Percentiles rank a stretch among this genome's conserved stretches.
These are phyloP conservation scores for Styela clava DNA, from an alignment of 23 tunicate genomes.

Conservation along the genomic window DNA sequence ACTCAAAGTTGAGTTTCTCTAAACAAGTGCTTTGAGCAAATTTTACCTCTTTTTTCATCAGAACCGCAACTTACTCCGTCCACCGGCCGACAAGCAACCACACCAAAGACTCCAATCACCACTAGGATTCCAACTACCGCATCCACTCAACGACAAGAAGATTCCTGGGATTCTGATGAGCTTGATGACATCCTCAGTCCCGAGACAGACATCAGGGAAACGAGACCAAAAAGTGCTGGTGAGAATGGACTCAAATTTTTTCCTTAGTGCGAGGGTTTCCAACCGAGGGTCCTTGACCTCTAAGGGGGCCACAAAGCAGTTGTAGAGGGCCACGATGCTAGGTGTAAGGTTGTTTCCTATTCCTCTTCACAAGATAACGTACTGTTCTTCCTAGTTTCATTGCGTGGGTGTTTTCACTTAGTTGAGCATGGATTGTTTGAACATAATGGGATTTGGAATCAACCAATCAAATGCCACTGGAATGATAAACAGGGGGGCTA, in stretches of 20 bases:
- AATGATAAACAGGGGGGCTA: no score
- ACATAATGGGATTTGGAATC: no score
- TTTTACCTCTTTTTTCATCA: neutral
- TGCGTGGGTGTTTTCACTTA: no score
- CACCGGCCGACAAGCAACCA: neutral
- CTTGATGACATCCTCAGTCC: slow-evolving; percentile 21
- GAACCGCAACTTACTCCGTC: neutral
- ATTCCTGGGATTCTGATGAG: slow-evolving; percentile 30
- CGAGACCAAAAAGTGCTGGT: neutral
- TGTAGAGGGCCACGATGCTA: neutral
- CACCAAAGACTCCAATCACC: neutral
- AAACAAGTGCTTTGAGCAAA: neutral
- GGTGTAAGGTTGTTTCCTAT: no score
- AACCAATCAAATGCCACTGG: no score
- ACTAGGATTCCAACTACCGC: neutral
- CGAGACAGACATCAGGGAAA: slow-evolving; percentile 10
- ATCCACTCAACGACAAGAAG: neutral
- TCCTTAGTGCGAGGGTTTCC: neutral
- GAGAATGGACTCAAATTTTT: neutral
- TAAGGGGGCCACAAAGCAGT: no score
- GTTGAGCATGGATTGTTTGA: no score
- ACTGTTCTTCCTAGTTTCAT: no score
- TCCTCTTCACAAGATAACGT: no score
- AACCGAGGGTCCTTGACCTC: no score
- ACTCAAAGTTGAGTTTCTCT: no score